Conservation (phyloP, 2,113 vertebrate genomes). For the Pungitius pungitius region DNA sequence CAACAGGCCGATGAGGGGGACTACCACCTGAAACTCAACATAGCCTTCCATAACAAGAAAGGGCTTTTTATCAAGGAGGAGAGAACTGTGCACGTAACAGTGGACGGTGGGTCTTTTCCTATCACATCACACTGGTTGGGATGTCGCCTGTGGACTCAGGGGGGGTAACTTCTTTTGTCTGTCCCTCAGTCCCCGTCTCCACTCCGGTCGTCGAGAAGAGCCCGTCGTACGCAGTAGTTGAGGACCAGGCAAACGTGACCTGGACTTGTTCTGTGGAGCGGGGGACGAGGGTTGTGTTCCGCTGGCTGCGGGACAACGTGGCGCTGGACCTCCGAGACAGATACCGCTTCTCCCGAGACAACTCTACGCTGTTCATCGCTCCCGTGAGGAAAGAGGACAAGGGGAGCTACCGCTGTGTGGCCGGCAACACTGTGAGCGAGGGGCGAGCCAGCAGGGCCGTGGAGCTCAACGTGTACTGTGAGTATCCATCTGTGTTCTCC, state of each 20-base stretch:
- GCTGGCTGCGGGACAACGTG: constrained; percentile 73
- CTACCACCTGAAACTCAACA: constrained; percentile 75
- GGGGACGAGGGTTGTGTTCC: constrained; percentile 76
- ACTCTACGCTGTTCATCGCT: constrained; percentile 69
- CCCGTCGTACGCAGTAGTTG: constrained; percentile 69
- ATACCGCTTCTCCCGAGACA: constrained; percentile 69
- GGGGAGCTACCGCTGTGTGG: constrained; percentile 77
- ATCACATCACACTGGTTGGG: background rate
- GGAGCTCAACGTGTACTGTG: constrained; percentile 80
- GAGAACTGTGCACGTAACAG: constrained; percentile 73
- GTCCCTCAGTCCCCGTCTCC: constrained; percentile 75
- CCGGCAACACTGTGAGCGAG: constrained; percentile 73
- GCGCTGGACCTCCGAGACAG: constrained; percentile 51
- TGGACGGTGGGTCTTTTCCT: constrained; percentile 73
- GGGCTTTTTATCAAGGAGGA: constrained; percentile 52
- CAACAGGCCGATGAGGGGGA: constrained; percentile 70
- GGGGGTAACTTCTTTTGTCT: background rate
- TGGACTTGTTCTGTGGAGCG: constrained; percentile 76
- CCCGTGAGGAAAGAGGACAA: constrained; percentile 81
- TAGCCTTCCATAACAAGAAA: constrained; percentile 59
- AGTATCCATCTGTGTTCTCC: constrained; percentile 52
- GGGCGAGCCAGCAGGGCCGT: constrained; percentile 43
- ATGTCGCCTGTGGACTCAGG: background rate
- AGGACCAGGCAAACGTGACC: constrained; percentile 80
- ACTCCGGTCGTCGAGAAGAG: constrained; percentile 70